A percentile compares a stretch with the other conserved stretches of the same genome.
Conservation (phyloP, 2,888 invertebrate genomes). For the Hyposoter didymator region DNA sequence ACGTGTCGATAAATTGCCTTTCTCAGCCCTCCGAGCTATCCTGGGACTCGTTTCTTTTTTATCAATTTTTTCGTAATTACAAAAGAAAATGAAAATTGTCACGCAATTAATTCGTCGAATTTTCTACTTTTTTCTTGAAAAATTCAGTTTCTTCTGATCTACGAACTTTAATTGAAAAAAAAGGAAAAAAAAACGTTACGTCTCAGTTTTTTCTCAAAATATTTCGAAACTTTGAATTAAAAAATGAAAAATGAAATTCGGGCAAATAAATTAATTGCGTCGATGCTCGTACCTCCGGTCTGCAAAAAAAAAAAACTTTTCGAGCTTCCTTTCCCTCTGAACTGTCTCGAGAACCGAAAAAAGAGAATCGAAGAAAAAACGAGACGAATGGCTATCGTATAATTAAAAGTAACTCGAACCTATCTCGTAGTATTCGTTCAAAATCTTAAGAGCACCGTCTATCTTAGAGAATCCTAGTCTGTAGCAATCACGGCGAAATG, state of each 20-base stretch:
- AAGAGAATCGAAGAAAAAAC: slow-evolving; percentile 33
- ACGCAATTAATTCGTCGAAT: background rate
- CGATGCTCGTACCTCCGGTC: slow-evolving; percentile 57
- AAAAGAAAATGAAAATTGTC: background rate
- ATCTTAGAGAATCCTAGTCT: slow-evolving; percentile 73
- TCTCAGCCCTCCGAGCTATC: no score
- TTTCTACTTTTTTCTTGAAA: background rate
- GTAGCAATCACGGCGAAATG: slow-evolving; percentile 70
- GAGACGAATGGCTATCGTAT: slow-evolving; percentile 63
- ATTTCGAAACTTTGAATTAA: background rate
- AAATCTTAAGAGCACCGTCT: slow-evolving; percentile 76
- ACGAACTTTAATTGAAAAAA: background rate
- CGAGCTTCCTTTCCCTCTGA: slow-evolving; percentile 32
- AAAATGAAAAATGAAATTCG: background rate
- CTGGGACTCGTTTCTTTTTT: background rate
- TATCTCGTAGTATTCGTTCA: slow-evolving; percentile 74
- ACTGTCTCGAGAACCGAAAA: slow-evolving; percentile 3
- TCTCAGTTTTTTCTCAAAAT: background rate
- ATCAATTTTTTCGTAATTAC: background rate
- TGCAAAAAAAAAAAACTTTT: slow-evolving; percentile 30
- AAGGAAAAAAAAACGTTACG: background rate
- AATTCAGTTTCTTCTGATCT: background rate
- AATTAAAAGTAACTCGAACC: slow-evolving; percentile 68
- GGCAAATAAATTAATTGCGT: background rate
- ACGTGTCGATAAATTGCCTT: background rate